Evolutionary conservation across 64 coral and sea anemone genomes (phyloP), one percentile per base, ranked within the genome.

Genomic region (Stylophora pistillata): DNA sequence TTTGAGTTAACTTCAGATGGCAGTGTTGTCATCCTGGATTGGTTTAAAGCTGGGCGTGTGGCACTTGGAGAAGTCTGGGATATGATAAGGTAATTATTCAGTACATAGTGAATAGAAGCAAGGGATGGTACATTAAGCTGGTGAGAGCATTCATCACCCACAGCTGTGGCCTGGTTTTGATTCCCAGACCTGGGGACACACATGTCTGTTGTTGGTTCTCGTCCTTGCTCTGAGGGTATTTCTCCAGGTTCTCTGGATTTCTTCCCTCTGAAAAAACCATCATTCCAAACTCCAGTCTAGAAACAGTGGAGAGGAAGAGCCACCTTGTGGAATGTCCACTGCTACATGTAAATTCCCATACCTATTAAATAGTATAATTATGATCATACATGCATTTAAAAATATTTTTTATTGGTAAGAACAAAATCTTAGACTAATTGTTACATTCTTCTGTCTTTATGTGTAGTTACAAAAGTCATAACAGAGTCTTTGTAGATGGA

Each of bases 11-110:
- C 80, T 78, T 76, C 73, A 59, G 57, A 86, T 23, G 92, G 92
- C 18, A 94, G 23, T 63, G 76, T 90, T 18, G 74, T 94, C 4
- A 15, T 94, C 28, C 74, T 94, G 18, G 92, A 94, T 25, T 94
- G 92, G 92, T 78, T 94, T 7, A 90, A 73, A 52, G 88, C 92
- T 78, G 92, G 92, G 12, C 92, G 92, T 23, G 56, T 94, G 63
- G 92, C 92, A 77, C 77, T 87, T 55, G 92, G 82, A 25, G 92
- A 94, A 77, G 74, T 90, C 15, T 94, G 92, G 92, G 71, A 90
- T 56, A 94, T 94, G 92, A 90, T 73, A 34, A 94, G 92, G 92
- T 94, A 53, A 85, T 57, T 52, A 64, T 10, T 47, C 37, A 47
- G 3, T 47, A 47, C 3, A 47, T 47, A 4, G 37, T 47, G 7